Base-by-base conservation (phyloP, 1,140 invertebrate species). In the Brachionus calyciflorus region DNA sequence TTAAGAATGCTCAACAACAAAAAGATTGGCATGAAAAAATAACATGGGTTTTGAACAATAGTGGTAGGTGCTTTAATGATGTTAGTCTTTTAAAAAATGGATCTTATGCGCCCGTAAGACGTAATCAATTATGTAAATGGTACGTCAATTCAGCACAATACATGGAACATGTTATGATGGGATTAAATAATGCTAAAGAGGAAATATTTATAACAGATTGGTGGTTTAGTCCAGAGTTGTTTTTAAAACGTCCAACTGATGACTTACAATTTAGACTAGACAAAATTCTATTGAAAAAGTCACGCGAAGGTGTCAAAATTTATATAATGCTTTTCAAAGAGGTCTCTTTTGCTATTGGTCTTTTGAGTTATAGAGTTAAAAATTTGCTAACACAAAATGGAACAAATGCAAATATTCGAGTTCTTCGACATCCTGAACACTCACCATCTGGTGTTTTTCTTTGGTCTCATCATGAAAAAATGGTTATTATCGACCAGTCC, bases 401-500 rank as follows among this genome's bases (percentile, higher is more conserved):
- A 1, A 53, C 41, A 10, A 77, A 78, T 70, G 33, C 60, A 24
- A 69, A 78, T 21, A 78, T 78, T 40, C 77, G 93, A 91, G 91
- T 94, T 28, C 87, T 98, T 77, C 88, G 96, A 14, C 94, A 99
- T 87, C 96, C 96, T 12, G 94, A 98, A 87, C 94, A 98, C 84
- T 91, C 93, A 4, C 90, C 90, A 78, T 91, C 89, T 2, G 49
- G 57, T 9, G 89, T 96, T 0, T 89, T 94, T 79, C 87, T 98
- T 33, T 98, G 95, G 95, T 94, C 96, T 1, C 96, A 99, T 86
- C 96, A 99, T 84, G 96, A 98, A 85, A 99, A 98, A 86, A 89
- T 96, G 14, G 92, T 98, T 0, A 90, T 94, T n/a, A 89, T 99
- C 0, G 96, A 98, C 86, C 96, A 99, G 84, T 90, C 89, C 7